A percentile compares a stretch with the other conserved stretches of the same genome.
Evolutionary conservation across 1,140 invertebrate species (phyloP).

Genomic region (Mercenaria mercenaria): DNA sequence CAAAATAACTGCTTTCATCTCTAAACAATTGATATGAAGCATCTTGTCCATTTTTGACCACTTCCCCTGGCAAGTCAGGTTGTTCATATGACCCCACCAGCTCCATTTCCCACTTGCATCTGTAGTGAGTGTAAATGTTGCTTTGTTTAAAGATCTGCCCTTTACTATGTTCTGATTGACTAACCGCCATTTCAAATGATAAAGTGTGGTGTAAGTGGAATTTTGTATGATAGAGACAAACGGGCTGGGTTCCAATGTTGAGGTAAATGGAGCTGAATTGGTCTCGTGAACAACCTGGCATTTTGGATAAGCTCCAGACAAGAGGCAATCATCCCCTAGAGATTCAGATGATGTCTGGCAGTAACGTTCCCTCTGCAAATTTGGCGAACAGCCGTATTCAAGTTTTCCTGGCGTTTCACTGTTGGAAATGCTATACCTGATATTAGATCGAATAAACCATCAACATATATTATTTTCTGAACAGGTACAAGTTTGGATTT

Average conservation of each 20-base stretch:
- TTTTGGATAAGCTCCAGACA: slow-evolving; percentile 48
- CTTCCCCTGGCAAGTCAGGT: slow-evolving; percentile 11
- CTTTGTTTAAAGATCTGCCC: slow-evolving; percentile 14
- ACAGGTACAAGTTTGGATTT: background rate
- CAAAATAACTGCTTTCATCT: too few species aligned
- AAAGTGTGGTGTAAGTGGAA: background rate
- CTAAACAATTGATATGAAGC: slow-evolving; percentile 43
- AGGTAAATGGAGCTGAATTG: too few species aligned
- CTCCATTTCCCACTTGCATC: slow-evolving; percentile 15
- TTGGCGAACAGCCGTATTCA: background rate
- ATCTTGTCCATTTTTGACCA: slow-evolving; percentile 28
- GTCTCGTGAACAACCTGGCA: slow-evolving; percentile 50
- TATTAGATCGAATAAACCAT: background rate
- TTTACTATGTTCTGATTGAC: slow-evolving; percentile 30
- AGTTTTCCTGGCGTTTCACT: background rate
- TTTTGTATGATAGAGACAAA: background rate
- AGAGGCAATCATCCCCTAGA: slow-evolving; percentile 31
- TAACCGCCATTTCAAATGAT: background rate
- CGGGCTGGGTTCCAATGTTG: slow-evolving; percentile 39
- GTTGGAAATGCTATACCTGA: background rate
- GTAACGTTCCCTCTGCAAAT: background rate
- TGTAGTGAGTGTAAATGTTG: background rate
- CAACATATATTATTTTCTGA: slow-evolving; percentile 34
- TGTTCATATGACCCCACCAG: slow-evolving; percentile 14
- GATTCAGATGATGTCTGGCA: background rate